A percentile compares a stretch with the other conserved stretches of the same genome.
Evolutionary conservation across 2,113 vertebrate species (phyloP).

Genomic region (Orientallactaga bullata): DNA sequence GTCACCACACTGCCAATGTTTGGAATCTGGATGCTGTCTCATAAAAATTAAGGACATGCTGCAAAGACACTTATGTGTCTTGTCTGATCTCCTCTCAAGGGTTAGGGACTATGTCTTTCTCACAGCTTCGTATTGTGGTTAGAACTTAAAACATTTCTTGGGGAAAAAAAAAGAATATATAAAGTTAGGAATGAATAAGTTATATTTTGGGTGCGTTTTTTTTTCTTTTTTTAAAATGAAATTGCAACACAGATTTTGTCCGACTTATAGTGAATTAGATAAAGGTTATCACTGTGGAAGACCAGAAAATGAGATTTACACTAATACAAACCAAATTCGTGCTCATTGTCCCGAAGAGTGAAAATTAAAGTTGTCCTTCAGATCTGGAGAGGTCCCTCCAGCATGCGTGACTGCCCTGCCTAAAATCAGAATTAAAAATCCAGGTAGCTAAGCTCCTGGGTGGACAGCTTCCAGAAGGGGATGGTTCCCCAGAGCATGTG

Average conservation of each 20-base stretch:
- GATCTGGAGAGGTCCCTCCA: background rate
- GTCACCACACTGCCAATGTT: background rate
- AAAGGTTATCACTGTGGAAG: slow-evolving; percentile 41
- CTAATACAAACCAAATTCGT: slow-evolving; percentile 56
- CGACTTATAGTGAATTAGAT: slow-evolving; percentile 39
- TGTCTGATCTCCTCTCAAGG: background rate
- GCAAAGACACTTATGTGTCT: background rate
- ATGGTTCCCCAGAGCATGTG: background rate
- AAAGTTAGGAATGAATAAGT: slow-evolving; percentile 39
- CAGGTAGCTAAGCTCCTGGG: background rate
- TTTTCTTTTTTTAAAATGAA: background rate
- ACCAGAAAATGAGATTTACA: slow-evolving; percentile 56
- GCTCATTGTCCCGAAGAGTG: slow-evolving; percentile 2
- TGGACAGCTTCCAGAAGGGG: background rate
- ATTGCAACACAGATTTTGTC: slow-evolving; percentile 41
- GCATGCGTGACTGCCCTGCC: background rate
- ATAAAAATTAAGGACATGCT: background rate
- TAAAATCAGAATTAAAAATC: slow-evolving; percentile 39
- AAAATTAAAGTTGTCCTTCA: background rate
- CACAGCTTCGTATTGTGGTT: background rate
- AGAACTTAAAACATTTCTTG: background rate
- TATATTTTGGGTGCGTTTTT: slow-evolving; percentile 8
- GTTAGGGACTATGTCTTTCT: background rate
- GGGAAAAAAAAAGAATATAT: background rate
- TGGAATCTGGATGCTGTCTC: background rate